Percentiles rank a stretch among this genome's conserved stretches.
Evolutionary conservation across 1,140 invertebrate genomes (phyloP).

Genomic region (Dendroctonus ponderosae): DNA sequence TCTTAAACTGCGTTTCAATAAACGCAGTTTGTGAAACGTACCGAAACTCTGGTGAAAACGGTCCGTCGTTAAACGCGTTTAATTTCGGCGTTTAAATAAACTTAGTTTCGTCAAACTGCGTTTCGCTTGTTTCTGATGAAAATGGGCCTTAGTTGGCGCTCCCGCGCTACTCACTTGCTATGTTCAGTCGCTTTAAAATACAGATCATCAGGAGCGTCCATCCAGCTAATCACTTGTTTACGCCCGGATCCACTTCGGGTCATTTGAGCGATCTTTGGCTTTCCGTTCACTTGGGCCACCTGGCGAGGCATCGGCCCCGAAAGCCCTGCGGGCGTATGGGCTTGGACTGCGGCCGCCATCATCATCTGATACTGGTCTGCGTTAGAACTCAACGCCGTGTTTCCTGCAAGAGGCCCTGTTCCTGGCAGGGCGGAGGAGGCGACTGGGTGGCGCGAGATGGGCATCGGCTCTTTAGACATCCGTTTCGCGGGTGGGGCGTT

Average conservation of each 20-base stretch:
- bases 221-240: constrained; percentile 94
- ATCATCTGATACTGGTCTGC: constrained; percentile 66
- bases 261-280: constrained; percentile 71
- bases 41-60: too few relatives aligned
- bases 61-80: too few relatives aligned
- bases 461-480: constrained; percentile 68
- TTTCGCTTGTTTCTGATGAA: too few relatives aligned
- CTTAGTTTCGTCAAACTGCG: too few relatives aligned
- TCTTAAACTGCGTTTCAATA: too few relatives aligned
- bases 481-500: constrained; percentile 59
- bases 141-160: too few relatives aligned
- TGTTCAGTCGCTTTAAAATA: constrained; percentile 89
- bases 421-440: constrained; percentile 46
- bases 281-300: constrained; percentile 65
- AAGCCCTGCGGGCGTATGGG: constrained; percentile 56
- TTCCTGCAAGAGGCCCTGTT: constrained; percentile 49
- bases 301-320: constrained; percentile 58
- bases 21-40: too few relatives aligned
- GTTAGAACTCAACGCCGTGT: background rate
- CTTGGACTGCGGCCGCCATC: constrained; percentile 47
- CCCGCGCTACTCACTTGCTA: constrained; percentile 72
- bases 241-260: constrained; percentile 62
- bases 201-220: constrained; percentile 96
- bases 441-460: constrained; percentile 55
- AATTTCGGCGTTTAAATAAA: too few relatives aligned